Evolutionary conservation across 23 tunicate genomes (phyloP), one percentile per base, ranked within the genome.

Genomic region (Corella eumyota): DNA sequence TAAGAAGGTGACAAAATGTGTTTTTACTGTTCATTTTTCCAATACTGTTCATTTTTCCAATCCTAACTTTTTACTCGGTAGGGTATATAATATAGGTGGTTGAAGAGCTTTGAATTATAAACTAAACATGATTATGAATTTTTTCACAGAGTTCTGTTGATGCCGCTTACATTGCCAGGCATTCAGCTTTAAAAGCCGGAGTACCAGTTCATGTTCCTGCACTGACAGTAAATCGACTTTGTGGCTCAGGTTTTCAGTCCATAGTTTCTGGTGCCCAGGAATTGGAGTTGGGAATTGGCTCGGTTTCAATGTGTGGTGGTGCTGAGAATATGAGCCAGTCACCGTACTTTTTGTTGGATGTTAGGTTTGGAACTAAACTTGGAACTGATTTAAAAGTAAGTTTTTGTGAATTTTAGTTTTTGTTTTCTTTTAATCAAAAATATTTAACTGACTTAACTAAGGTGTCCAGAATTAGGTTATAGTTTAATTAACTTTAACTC

Each of bases 171-270:
- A 78, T 93, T 62, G 94, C 99, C 1, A 63, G 99, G 27, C 99
- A 93, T 73, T 49, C 95, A 0, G 99, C 99, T 26, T 36, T 93
- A 2, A 68, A 74, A 38, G 77, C 67, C 24, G 83, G 93, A 20
- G 65, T 80, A 5, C 88, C 88, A 4, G 36, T 49, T 25, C 66
- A 64, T 62, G 90, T 79, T 29, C 94, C 99, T 17, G 88, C 83
- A 22, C 71, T 93, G 20, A 84, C 94, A 23, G 99, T 93, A 7
- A 93, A 93, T 64, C 78, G 99, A 3, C 64, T 93, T 6, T 93
- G 99, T 84, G 99, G 99, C 0, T 93, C 99, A 15, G 99, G 99
- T 9, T 93, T 93, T 40, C 95, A 93, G 60, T 77, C 95, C 29
- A 67, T 93, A 32, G 56, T 84, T 19, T 72, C 80, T 13, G 93